Conservation (phyloP, 2,888 invertebrate genomes). For the Erebia ligea region DNA sequence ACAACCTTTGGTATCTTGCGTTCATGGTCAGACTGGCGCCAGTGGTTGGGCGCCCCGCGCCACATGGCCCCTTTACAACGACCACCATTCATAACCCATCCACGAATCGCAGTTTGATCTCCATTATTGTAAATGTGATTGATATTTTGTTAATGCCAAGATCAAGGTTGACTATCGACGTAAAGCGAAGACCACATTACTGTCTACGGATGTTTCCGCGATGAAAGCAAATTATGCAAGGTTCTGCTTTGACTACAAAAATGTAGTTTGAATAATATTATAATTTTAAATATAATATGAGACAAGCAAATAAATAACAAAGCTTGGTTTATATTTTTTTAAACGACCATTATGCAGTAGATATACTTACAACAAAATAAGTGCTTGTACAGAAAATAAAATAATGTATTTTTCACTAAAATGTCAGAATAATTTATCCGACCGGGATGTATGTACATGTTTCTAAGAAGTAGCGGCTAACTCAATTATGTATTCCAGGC, state of each 20-base stretch:
- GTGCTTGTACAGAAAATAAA: not conserved
- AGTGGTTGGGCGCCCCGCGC: slow-evolving; percentile 55
- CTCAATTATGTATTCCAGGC: slow-evolving; percentile 40
- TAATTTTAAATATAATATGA: too few relatives aligned
- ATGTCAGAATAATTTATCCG: slow-evolving; percentile 18
- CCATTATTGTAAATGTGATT: slow-evolving; percentile 47
- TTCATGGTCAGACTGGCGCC: slow-evolving; percentile 71
- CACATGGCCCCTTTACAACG: slow-evolving; percentile 56
- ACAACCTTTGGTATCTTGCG: slow-evolving; percentile 65
- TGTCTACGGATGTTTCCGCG: not conserved
- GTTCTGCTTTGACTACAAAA: not conserved
- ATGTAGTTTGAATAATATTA: not conserved
- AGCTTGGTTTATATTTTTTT: too few relatives aligned
- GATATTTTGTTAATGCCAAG: slow-evolving; percentile 52
- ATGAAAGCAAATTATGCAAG: not conserved
- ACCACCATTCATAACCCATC: slow-evolving; percentile 60
- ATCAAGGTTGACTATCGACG: slow-evolving; percentile 36
- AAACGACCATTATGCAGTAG: not conserved
- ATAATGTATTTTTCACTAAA: slow-evolving; percentile 13
- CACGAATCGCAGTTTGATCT: slow-evolving; percentile 53
- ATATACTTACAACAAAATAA: not conserved
- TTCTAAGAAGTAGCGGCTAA: slow-evolving; percentile 42
- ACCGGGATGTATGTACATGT: slow-evolving; percentile 24
- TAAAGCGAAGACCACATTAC: slow-evolving; percentile 9
- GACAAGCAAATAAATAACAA: too few relatives aligned